These are phyloP conservation scores for Bombus difficillimus DNA, from an alignment of 1,140 invertebrate genomes.

Conservation along the genomic window DNA sequence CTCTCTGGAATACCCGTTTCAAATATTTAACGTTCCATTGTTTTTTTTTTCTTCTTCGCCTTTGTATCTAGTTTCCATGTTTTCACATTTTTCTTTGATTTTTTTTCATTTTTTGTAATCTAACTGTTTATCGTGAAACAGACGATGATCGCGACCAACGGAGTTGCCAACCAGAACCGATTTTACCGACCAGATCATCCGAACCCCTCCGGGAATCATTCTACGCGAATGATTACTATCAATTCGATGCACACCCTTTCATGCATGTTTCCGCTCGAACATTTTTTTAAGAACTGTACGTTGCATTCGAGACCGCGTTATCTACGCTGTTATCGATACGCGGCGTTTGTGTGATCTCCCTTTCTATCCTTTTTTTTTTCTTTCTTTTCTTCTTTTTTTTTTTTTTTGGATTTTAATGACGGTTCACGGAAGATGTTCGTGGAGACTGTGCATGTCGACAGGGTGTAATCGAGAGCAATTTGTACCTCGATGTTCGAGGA, in stretches of 20 bases:
- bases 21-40: neutral
- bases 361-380: neutral
- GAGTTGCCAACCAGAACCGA: conserved; percentile 45
- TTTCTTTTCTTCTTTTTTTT: neutral
- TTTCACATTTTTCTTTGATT: neutral
- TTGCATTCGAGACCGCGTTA: neutral
- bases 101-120: neutral
- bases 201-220: conserved; percentile 37
- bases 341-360: too few relatives aligned
- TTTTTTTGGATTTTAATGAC: neutral
- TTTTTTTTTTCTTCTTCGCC: neutral
- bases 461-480: neutral
- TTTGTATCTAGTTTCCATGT: neutral
- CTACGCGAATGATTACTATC: conserved; percentile 19
- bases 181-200: conserved; percentile 43
- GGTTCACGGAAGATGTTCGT: conserved; percentile 33
- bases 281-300: conserved; percentile 20
- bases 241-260: conserved; percentile 16
- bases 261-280: neutral
- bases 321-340: neutral
- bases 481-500: conserved; percentile 39
- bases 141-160: conserved; percentile 4
- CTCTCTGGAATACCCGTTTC: neutral
- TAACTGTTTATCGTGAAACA: neutral
- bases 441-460: neutral